Evolutionary conservation across 2,797 vertebrate species (phyloP).

Genomic region (Dendrocincla fuliginosa): DNA sequence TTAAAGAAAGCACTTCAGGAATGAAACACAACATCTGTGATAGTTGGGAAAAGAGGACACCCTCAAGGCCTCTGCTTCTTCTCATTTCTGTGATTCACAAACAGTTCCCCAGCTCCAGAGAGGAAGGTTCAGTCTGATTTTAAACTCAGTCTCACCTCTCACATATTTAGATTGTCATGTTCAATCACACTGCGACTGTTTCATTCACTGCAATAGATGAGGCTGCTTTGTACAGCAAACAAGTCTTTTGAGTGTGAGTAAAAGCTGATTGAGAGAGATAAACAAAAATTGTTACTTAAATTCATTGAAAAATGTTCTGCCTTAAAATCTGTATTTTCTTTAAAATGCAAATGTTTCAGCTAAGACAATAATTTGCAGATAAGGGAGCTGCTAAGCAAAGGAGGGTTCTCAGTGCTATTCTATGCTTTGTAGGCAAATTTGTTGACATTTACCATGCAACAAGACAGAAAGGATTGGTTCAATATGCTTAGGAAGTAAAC

Average conservation of each 20-base stretch:
- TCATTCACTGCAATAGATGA: background rate
- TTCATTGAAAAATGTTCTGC: background rate
- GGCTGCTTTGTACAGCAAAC: constrained; percentile 17
- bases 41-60: background rate
- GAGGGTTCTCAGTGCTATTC: background rate
- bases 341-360: constrained; percentile 43
- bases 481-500: background rate
- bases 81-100: background rate
- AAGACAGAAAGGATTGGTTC: background rate
- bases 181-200: background rate
- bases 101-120: background rate
- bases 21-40: background rate
- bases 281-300: constrained; percentile 13
- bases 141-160: background rate
- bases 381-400: background rate
- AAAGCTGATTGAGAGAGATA: constrained; percentile 27
- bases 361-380: constrained; percentile 10
- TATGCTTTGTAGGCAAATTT: background rate
- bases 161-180: background rate
- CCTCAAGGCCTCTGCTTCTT: background rate
- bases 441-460: background rate
- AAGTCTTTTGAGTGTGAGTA: background rate
- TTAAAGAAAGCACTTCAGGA: background rate
- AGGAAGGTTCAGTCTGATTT: background rate
- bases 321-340: constrained; percentile 20